Evolutionary conservation across 2,797 vertebrate genomes (phyloP).

Genomic region (Melanotaenia parkinsoni): DNA sequence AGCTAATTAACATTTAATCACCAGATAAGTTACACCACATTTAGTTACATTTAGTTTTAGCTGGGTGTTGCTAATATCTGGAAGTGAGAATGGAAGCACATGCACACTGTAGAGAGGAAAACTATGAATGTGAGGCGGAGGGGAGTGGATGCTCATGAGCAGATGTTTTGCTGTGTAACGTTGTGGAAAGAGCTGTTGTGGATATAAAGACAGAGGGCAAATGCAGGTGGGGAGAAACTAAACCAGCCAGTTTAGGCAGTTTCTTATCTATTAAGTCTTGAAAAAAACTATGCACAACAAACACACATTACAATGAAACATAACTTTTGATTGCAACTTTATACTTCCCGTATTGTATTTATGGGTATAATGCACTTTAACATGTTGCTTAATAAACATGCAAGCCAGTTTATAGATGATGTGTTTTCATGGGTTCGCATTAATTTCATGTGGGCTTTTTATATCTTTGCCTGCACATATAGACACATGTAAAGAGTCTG

Average conservation of each 20-base stretch:
- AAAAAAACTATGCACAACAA: background rate
- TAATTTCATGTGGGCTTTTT: background rate
- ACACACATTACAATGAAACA: background rate
- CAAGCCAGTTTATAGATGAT: no score
- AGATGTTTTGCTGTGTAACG: background rate
- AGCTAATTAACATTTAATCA: background rate
- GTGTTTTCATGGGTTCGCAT: background rate
- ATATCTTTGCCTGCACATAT: background rate
- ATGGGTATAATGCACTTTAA: background rate
- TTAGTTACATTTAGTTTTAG: background rate
- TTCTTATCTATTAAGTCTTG: background rate
- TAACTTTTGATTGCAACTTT: background rate
- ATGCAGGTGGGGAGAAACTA: background rate
- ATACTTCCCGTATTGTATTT: background rate
- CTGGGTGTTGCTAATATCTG: no score
- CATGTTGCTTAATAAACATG: background rate
- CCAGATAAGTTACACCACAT: background rate
- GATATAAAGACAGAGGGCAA: constrained; percentile 11
- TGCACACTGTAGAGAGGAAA: background rate
- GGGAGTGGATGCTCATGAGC: background rate
- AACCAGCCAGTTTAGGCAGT: background rate
- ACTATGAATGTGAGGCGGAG: background rate
- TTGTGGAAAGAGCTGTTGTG: background rate
- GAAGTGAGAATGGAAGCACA: background rate
- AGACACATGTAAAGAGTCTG: background rate